Evolutionary conservation across 2,888 invertebrate genomes (phyloP).

Genomic region (Cerastis leucographa): DNA sequence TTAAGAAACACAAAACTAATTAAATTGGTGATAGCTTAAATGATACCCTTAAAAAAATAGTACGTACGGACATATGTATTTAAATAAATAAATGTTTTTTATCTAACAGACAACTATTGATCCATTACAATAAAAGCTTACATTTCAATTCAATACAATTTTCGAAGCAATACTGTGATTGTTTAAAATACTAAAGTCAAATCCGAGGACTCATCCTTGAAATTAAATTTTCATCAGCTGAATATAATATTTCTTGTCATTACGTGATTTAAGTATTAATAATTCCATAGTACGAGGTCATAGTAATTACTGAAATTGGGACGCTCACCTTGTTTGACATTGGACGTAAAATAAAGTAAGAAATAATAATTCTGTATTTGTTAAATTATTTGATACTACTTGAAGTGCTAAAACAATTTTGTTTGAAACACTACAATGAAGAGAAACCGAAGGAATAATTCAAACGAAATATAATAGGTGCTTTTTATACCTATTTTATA

Average conservation of each 20-base stretch:
- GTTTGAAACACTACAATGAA: background rate
- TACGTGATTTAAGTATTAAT: constrained; percentile 37
- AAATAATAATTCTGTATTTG: constrained; percentile 2
- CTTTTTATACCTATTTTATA: background rate
- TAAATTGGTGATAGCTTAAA: too few relatives aligned
- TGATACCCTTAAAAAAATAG: too few relatives aligned
- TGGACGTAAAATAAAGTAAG: constrained; percentile 15
- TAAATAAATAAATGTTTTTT: too few relatives aligned
- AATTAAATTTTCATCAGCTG: background rate
- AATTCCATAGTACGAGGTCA: constrained; percentile 8
- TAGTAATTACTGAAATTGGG: constrained; percentile 30
- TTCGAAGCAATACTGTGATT: background rate
- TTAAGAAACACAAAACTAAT: too few relatives aligned
- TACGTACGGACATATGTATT: too few relatives aligned
- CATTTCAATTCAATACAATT: background rate
- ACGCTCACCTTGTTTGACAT: constrained; percentile 30
- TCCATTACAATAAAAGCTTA: too few relatives aligned
- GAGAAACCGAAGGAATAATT: too few relatives aligned
- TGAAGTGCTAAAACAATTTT: constrained; percentile 10
- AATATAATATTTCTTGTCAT: background rate
- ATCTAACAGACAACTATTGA: too few relatives aligned
- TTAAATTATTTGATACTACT: background rate
- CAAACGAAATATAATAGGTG: background rate
- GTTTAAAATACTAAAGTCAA: background rate
- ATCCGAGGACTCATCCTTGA: background rate